A percentile compares a stretch with the other conserved stretches of the same genome.
These are phyloP conservation scores for Eurystomus glaucurus DNA, from an alignment of 2,797 vertebrate genomes.

Conservation along the genomic window DNA sequence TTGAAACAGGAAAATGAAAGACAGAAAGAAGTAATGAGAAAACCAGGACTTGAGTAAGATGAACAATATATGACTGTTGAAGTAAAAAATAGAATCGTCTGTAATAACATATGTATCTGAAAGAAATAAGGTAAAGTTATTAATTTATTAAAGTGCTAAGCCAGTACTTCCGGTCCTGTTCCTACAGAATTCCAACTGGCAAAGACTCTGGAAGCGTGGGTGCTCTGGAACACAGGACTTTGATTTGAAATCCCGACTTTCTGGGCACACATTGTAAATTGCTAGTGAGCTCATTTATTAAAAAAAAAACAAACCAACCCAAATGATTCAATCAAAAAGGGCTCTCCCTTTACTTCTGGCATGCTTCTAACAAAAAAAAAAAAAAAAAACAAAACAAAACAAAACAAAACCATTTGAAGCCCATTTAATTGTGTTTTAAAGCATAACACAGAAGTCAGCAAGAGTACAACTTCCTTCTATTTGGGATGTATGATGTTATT, in stretches of 20 bases:
- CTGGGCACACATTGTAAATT: slow-evolving; percentile 23
- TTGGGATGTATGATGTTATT: slow-evolving; percentile 1
- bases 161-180: slow-evolving; percentile 42
- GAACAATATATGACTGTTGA: slow-evolving; percentile 42
- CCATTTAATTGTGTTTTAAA: neutral
- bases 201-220: slow-evolving; percentile 42
- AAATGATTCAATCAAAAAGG: slow-evolving; percentile 15
- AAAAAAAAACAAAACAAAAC: neutral
- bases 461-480: slow-evolving; percentile 3
- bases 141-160: slow-evolving; percentile 70
- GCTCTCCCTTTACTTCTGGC: slow-evolving; percentile 9
- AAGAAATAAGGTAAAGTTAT: slow-evolving; percentile 74
- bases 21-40: slow-evolving; percentile 65
- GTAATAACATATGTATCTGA: slow-evolving; percentile 61
- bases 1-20: slow-evolving; percentile 67
- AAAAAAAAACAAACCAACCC: neutral
- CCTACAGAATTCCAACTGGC: slow-evolving; percentile 60
- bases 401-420: neutral
- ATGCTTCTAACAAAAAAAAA: neutral
- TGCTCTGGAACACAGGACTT: slow-evolving; percentile 29
- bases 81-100: slow-evolving; percentile 62
- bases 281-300: slow-evolving; percentile 50
- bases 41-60: slow-evolving; percentile 46
- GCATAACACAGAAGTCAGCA: neutral
- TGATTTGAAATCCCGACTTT: slow-evolving; percentile 57